These are phyloP conservation scores for Drymodes brunneopygia DNA, from an alignment of 2,113 vertebrate genomes.

Conservation along the genomic window DNA sequence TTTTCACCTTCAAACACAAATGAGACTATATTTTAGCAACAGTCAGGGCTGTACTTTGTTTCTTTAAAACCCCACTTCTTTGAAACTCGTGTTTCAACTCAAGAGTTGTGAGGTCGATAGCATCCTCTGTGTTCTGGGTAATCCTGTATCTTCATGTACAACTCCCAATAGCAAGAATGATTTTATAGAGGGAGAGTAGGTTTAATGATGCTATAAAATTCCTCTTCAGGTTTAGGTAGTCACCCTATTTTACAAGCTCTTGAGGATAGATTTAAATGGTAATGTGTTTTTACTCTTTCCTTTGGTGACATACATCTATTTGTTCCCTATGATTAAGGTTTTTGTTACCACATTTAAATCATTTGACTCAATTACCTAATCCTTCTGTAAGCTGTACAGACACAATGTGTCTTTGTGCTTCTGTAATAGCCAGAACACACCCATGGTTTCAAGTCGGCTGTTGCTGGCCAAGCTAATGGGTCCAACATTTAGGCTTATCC, in stretches of 20 bases:
- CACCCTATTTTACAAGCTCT: background rate
- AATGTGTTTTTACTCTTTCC: background rate
- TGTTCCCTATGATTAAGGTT: background rate
- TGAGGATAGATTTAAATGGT: background rate
- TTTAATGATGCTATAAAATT: background rate
- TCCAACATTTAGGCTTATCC: background rate
- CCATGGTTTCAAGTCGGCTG: background rate
- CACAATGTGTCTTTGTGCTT: background rate
- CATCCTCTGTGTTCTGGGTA: background rate
- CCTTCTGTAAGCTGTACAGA: background rate
- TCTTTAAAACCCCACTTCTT: background rate
- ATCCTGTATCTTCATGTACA: background rate
- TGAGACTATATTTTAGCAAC: background rate
- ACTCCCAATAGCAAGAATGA: background rate
- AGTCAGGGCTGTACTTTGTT: background rate
- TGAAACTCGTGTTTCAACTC: background rate
- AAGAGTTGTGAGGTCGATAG: background rate
- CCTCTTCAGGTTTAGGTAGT: background rate
- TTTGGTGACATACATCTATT: background rate
- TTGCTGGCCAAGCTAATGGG: background rate
- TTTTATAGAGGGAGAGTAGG: background rate
- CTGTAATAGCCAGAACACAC: background rate
- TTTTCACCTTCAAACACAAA: background rate
- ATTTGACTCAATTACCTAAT: slow-evolving; percentile 30
- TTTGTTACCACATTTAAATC: background rate